These are phyloP conservation scores for Athalia cordata DNA, from an alignment of 2,888 invertebrate species.

Conservation along the genomic window DNA sequence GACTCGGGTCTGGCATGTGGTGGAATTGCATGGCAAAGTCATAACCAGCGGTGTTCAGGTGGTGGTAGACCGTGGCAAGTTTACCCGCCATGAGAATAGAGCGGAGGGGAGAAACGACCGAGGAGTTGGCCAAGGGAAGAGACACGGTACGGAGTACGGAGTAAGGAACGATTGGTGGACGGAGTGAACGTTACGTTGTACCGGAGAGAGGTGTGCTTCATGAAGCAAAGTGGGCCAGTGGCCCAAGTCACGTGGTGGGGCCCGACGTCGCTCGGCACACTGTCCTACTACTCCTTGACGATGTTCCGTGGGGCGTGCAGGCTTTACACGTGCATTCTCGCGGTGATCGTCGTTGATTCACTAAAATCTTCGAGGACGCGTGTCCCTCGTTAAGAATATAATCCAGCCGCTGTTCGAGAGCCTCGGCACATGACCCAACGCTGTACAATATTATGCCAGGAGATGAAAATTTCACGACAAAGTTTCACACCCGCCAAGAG, in stretches of 20 bases:
- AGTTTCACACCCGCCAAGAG: background rate
- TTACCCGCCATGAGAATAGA: slow-evolving; percentile 21
- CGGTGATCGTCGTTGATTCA: slow-evolving; percentile 11
- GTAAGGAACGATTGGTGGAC: slow-evolving; percentile 30
- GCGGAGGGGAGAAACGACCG: slow-evolving; percentile 16
- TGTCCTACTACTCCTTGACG: slow-evolving; percentile 71
- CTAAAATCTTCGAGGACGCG: slow-evolving; percentile 27
- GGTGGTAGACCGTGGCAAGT: slow-evolving; percentile 52
- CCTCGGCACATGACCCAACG: too few relatives aligned
- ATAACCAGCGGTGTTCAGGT: slow-evolving; percentile 60
- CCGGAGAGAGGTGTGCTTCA: slow-evolving; percentile 40
- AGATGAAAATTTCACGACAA: slow-evolving; percentile 10
- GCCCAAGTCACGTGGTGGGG: slow-evolving; percentile 67
- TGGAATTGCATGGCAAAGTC: slow-evolving; percentile 69
- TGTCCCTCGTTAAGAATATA: too few relatives aligned
- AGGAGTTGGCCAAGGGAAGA: slow-evolving; percentile 16
- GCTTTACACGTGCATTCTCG: slow-evolving; percentile 27
- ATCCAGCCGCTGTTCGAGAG: too few relatives aligned
- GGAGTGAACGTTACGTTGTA: slow-evolving; percentile 1
- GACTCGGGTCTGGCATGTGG: slow-evolving; percentile 61
- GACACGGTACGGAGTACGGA: slow-evolving; percentile 31
- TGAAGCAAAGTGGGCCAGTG: slow-evolving; percentile 45
- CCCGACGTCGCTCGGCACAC: slow-evolving; percentile 70
- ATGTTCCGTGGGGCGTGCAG: slow-evolving; percentile 11
- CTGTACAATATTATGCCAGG: background rate